Evolutionary conservation across 2,113 vertebrate species (phyloP).

Genomic region (Pristiophorus japonicus): DNA sequence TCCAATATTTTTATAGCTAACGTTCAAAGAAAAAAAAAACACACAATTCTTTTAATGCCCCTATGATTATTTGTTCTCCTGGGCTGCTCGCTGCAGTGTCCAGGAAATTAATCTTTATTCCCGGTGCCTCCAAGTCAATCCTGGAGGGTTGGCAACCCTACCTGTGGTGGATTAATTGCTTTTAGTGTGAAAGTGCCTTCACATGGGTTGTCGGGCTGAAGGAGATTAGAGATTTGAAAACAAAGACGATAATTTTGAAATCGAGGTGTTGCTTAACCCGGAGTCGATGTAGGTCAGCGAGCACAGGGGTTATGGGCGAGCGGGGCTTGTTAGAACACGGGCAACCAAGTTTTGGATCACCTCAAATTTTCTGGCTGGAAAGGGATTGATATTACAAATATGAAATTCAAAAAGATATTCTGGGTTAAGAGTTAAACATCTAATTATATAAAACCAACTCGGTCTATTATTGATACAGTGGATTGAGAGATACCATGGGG

Average conservation of each 20-base stretch:
- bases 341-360: too few relatives aligned
- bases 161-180: too few relatives aligned
- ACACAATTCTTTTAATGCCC: not conserved
- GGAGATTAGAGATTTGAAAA: too few relatives aligned
- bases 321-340: too few relatives aligned
- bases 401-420: not conserved
- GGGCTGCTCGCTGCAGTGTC: not conserved
- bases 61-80: not conserved
- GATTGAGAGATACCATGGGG: too few relatives aligned
- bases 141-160: not conserved
- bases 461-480: not conserved
- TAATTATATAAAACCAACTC: not conserved
- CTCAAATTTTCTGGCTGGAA: too few relatives aligned
- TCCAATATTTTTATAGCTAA: not conserved
- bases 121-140: not conserved
- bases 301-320: too few relatives aligned
- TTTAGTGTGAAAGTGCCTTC: too few relatives aligned
- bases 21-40: not conserved
- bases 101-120: not conserved
- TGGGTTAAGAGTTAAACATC: not conserved
- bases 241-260: too few relatives aligned
- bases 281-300: too few relatives aligned
- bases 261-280: too few relatives aligned
- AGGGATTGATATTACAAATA: not conserved
- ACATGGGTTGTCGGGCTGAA: too few relatives aligned